These are phyloP conservation scores for Hemithea aestivaria DNA, from an alignment of 2,888 invertebrate genomes.

Conservation along the genomic window DNA sequence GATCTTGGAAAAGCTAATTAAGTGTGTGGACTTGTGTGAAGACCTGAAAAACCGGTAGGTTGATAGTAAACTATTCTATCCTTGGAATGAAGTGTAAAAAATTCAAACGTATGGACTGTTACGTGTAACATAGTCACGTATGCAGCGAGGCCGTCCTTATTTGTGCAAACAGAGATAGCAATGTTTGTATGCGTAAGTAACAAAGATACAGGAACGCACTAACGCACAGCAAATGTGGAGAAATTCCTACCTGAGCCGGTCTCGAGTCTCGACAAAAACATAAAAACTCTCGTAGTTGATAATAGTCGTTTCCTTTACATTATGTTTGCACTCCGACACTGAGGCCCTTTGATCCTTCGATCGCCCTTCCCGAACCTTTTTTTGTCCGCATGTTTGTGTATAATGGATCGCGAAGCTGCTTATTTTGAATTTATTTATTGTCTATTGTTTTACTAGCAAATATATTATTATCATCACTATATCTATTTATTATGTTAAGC, in stretches of 20 bases:
- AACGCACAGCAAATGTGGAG: constrained; percentile 33
- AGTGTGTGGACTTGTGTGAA: no score
- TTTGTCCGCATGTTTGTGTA: constrained; percentile 53
- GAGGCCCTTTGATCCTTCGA: constrained; percentile 56
- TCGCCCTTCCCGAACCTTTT: constrained; percentile 54
- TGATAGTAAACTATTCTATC: constrained; percentile 7
- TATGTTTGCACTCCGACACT: constrained; percentile 74
- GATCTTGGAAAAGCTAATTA: no score
- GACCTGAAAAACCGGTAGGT: no score
- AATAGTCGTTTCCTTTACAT: constrained; percentile 71
- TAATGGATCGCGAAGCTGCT: constrained; percentile 16
- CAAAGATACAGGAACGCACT: constrained; percentile 50
- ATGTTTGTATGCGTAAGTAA: constrained; percentile 57
- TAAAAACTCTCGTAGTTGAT: constrained; percentile 24
- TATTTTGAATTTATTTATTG: not conserved
- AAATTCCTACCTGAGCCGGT: constrained; percentile 60
- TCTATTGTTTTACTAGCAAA: no score
- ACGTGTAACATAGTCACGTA: constrained; percentile 54
- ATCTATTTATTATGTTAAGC: no score
- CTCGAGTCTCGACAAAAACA: constrained; percentile 23
- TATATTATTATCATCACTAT: no score
- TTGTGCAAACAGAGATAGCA: constrained; percentile 73
- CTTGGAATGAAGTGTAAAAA: constrained; percentile 18
- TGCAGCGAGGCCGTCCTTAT: constrained; percentile 56
- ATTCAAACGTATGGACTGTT: constrained; percentile 28